Evolutionary conservation across 2,888 invertebrate species (phyloP), one percentile per base, ranked within the genome.

Genomic region (Trachelus troglodyta): DNA sequence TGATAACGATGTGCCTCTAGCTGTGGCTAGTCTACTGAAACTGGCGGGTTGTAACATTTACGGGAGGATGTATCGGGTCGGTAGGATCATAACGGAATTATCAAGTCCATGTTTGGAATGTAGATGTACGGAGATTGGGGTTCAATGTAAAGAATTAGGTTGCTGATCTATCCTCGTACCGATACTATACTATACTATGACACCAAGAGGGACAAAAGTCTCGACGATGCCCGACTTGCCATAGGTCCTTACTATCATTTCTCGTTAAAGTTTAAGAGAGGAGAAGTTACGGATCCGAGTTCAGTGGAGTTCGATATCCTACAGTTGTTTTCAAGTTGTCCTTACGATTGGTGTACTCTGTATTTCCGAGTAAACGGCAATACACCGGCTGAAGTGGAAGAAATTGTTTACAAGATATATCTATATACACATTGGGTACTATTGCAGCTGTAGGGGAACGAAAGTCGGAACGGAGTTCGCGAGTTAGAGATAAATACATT

Each of bases 1-100:
- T 71, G 86, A 87, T 76, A 86, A 86, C 80, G 86, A 90, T 37
- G 85, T 89, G 37, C 85, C 87, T 2, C 85, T 87, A 40, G 84
- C 90, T 31, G 92, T 93, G 1, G 91, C 93, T 23, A 95, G 95
- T 68, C 91, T 95, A 76, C 92, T 96, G 73, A 97, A 97, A 91
- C 90, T 97, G 81, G 96, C 96, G 15, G 97, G 97, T 0, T 97
- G 97, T 89, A 97, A 97, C 92, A 97, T 97, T 86, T 97, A 97
- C 87, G 97, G 97, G 11, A 93, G 95, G 82, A 97, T 97, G 96
- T 97, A 97, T 91, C 93, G 96, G 34, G 96, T 97, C 12, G 97
- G 96, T 4, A 93, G 95, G 86, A 95, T 96, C 83, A 97, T 97
- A 85, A 94, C 95, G 1, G 97, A 97, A 92, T 92, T 97, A 81